Evolutionary conservation across 1,140 invertebrate species (phyloP).

Genomic region (Drosophila kurseongensis): DNA sequence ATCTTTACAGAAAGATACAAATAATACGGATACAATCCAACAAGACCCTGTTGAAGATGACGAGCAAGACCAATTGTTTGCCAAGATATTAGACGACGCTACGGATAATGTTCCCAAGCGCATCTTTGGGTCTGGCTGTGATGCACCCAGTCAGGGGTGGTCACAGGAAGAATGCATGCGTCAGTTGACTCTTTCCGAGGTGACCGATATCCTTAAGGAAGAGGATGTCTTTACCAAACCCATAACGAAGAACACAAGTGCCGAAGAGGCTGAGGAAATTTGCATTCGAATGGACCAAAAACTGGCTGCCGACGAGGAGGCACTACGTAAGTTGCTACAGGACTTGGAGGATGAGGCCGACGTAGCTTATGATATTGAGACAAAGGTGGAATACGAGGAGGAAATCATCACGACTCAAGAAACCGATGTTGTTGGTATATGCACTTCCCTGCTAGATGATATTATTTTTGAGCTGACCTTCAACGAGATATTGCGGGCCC

Average conservation of each 20-base stretch:
- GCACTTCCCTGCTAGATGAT: constrained; percentile 38
- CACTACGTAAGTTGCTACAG: constrained; percentile 51
- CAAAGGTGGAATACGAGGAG: constrained; percentile 7
- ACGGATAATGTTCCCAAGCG: constrained; percentile 65
- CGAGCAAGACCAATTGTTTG: constrained; percentile 36
- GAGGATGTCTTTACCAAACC: not conserved
- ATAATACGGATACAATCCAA: no score
- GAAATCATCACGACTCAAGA: constrained; percentile 1
- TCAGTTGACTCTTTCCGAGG: constrained; percentile 30
- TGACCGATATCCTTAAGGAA: not conserved
- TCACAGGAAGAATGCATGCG: constrained; percentile 44
- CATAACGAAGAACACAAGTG: constrained; percentile 12
- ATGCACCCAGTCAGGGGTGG: constrained; percentile 51
- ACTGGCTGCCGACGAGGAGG: constrained; percentile 54
- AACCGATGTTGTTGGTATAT: constrained; percentile 9
- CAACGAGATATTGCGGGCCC: constrained; percentile 8
- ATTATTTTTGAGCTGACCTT: constrained; percentile 46
- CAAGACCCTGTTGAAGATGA: not conserved
- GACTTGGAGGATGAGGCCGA: constrained; percentile 62
- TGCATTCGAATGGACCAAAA: constrained; percentile 30
- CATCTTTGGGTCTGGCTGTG: constrained; percentile 50
- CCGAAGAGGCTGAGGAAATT: constrained; percentile 42
- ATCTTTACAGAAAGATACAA: no score
- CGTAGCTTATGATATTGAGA: constrained; percentile 25
- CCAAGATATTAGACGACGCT: constrained; percentile 50